A percentile compares a stretch with the other conserved stretches of the same genome.
These are phyloP conservation scores for Phrynocephalus forsythii DNA, from an alignment of 2,797 vertebrate genomes.

Conservation along the genomic window DNA sequence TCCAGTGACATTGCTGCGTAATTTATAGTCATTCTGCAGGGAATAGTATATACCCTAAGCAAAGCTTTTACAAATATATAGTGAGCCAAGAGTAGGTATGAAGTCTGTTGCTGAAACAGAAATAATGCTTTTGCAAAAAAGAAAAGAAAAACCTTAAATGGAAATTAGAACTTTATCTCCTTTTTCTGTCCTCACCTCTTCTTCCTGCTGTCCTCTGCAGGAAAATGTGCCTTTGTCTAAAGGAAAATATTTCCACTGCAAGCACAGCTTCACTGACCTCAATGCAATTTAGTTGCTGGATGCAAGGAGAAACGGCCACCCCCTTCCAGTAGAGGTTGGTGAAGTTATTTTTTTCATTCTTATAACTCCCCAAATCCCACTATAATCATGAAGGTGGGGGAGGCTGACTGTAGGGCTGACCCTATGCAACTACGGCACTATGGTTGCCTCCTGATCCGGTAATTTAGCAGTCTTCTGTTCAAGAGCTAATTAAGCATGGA, in stretches of 20 bases:
- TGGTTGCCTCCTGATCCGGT: no score
- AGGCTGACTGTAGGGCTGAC: no score
- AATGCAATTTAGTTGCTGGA: background rate
- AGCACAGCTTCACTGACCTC: background rate
- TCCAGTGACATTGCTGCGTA: conserved; percentile 44
- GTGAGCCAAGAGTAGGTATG: background rate
- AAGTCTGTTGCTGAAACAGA: conserved; percentile 38
- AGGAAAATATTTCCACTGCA: conserved; percentile 23
- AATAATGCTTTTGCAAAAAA: conserved; percentile 22
- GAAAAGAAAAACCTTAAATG: background rate
- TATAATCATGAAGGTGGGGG: no score
- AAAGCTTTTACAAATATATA: conserved; percentile 22
- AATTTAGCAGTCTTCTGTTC: no score
- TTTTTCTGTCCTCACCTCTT: background rate
- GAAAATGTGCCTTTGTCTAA: background rate
- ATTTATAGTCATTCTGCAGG: conserved; percentile 54
- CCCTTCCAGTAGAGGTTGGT: background rate
- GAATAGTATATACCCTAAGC: conserved; percentile 25
- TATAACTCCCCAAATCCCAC: background rate
- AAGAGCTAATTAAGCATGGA: no score
- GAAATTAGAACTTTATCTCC: background rate
- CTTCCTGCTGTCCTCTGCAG: background rate
- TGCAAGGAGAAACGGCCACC: background rate
- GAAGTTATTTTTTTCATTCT: background rate
- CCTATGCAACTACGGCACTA: no score